A percentile compares a stretch with the other conserved stretches of the same genome.
Conservation (phyloP, 2,888 invertebrate genomes). For the Ceraclea dissimilis region DNA sequence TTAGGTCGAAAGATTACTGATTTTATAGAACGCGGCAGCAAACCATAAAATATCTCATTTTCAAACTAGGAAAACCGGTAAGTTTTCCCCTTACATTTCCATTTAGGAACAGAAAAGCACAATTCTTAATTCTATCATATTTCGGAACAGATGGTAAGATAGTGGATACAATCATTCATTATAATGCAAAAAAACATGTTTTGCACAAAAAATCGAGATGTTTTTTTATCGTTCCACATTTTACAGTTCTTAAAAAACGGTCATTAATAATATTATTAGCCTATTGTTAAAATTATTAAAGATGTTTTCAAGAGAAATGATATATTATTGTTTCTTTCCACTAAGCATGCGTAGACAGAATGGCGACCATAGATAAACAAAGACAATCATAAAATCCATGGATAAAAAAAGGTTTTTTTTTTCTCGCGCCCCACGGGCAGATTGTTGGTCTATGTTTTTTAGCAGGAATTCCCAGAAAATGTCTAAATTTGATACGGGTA, state of each 20-base stretch:
- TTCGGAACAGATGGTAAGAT: too few species aligned
- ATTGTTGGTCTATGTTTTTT: background rate
- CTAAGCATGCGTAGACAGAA: constrained; percentile 15
- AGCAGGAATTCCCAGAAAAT: constrained; percentile 1
- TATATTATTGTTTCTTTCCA: constrained; percentile 14
- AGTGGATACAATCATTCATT: too few species aligned
- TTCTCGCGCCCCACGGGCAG: background rate
- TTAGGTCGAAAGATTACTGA: too few species aligned
- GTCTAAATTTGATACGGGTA: constrained; percentile 7
- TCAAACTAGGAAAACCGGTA: too few species aligned
- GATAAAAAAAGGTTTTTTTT: background rate
- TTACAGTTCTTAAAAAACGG: background rate
- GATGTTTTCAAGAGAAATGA: constrained; percentile 12
- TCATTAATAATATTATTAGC: constrained; percentile 13
- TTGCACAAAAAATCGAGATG: background rate
- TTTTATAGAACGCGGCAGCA: too few species aligned
- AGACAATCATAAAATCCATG: background rate
- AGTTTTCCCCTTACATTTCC: too few species aligned
- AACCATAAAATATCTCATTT: too few species aligned
- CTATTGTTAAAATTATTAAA: constrained; percentile 17
- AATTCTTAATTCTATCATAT: too few species aligned
- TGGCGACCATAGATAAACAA: constrained; percentile 19
- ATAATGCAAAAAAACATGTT: too few species aligned
- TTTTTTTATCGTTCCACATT: constrained; percentile 10
- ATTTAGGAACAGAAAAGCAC: too few species aligned